phyloP scores from a whole-genome alignment of 2,888 invertebrate species.

The Noctua fimbriata region DNA sequence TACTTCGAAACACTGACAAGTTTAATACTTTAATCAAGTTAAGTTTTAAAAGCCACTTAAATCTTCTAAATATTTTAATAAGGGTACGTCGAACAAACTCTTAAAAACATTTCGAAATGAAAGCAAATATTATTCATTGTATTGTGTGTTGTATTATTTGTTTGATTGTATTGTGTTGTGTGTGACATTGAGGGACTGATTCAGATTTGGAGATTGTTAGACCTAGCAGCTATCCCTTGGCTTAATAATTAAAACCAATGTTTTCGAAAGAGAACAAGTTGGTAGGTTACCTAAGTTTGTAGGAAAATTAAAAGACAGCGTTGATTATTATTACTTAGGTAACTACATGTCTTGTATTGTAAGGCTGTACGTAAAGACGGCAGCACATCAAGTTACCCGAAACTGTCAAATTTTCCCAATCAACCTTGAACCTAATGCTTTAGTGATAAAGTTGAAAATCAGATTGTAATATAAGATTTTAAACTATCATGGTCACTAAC shows the following conservation, averaged over 20 bases:
- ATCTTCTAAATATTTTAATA: slow-evolving; percentile 48
- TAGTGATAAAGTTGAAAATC: no score
- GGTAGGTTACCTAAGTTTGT: background rate
- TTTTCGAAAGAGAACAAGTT: slow-evolving; percentile 12
- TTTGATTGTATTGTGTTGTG: no score
- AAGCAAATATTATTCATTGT: slow-evolving; percentile 12
- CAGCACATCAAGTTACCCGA: no score
- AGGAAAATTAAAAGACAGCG: background rate
- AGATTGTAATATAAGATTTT: no score
- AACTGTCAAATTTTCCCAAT: no score
- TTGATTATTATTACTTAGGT: background rate
- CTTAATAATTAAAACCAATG: background rate
- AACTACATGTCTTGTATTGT: background rate
- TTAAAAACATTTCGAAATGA: slow-evolving; percentile 16
- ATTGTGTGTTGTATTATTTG: no score
- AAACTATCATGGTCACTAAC: no score
- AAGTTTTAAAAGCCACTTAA: slow-evolving; percentile 42
- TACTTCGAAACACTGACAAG: slow-evolving; percentile 47
- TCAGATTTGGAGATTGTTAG: background rate
- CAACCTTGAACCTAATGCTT: no score
- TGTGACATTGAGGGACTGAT: background rate
- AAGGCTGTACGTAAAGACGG: background rate
- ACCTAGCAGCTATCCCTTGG: background rate
- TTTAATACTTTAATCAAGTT: slow-evolving; percentile 46
- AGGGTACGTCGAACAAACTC: slow-evolving; percentile 8